Conservation (phyloP, 2,888 invertebrate species). For the Epinotia ramella region DNA sequence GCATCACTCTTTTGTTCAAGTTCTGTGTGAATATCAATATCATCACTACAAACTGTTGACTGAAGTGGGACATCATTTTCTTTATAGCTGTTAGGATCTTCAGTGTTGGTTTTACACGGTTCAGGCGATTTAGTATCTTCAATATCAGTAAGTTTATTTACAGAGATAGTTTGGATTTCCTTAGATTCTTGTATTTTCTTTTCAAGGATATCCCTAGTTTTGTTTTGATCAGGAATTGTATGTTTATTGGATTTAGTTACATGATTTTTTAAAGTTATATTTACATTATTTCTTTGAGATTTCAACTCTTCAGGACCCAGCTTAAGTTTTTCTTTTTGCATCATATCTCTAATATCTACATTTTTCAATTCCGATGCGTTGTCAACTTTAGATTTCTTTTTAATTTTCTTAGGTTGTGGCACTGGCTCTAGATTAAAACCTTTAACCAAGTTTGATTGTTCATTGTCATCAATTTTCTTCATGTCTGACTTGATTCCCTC, state of each 20-base stretch:
- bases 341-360: constrained; percentile 48
- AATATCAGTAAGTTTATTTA: neutral
- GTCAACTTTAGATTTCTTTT: constrained; percentile 63
- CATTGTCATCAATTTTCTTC: constrained; percentile 65
- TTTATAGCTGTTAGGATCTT: neutral
- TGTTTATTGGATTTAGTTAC: neutral
- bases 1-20: neutral
- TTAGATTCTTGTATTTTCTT: neutral
- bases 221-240: neutral
- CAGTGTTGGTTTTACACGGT: neutral
- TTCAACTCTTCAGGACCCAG: constrained; percentile 27
- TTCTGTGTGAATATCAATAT: neutral
- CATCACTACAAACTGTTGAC: neutral
- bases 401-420: constrained; percentile 59
- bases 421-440: constrained; percentile 59
- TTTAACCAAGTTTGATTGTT: constrained; percentile 68
- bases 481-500: constrained; percentile 68
- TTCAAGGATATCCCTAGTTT: neutral
- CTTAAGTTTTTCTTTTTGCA: constrained; percentile 69
- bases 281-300: neutral
- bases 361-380: constrained; percentile 52
- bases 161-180: neutral
- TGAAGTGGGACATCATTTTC: neutral
- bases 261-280: neutral
- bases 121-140: neutral